phyloP scores from a whole-genome alignment of 2,888 invertebrate genomes.

The Eledona agricola region DNA sequence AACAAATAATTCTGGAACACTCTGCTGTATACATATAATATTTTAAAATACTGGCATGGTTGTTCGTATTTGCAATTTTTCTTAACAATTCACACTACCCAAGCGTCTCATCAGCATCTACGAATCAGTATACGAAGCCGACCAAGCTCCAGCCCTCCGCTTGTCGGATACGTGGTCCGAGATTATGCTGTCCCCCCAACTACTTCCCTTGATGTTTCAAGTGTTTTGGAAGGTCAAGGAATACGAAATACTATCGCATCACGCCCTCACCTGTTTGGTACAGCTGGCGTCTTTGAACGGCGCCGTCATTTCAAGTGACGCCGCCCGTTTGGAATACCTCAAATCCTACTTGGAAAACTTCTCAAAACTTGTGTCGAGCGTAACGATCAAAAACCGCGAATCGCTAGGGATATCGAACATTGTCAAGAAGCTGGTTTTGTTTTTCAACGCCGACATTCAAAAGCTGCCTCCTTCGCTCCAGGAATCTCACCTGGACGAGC shows the following conservation, averaged over 20 bases:
- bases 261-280: slow-evolving; percentile 82
- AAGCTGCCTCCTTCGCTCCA: slow-evolving; percentile 64
- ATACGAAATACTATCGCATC: slow-evolving; percentile 77
- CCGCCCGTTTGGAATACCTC: slow-evolving; percentile 67
- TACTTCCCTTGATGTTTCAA: slow-evolving; percentile 82
- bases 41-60: too few relatives aligned
- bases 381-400: slow-evolving; percentile 71
- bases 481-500: slow-evolving; percentile 68
- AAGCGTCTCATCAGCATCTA: slow-evolving; percentile 77
- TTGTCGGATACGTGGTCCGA: slow-evolving; percentile 77
- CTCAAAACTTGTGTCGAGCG: slow-evolving; percentile 68
- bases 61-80: too few relatives aligned
- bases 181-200: slow-evolving; percentile 76
- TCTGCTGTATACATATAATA: too few relatives aligned
- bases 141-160: slow-evolving; percentile 69
- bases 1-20: too few relatives aligned
- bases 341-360: slow-evolving; percentile 69
- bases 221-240: slow-evolving; percentile 83
- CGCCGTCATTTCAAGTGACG: slow-evolving; percentile 61
- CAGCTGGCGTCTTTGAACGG: slow-evolving; percentile 80
- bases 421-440: slow-evolving; percentile 69
- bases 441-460: slow-evolving; percentile 66
- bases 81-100: slow-evolving; percentile 64
- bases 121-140: slow-evolving; percentile 74
- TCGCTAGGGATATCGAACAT: slow-evolving; percentile 74